These are phyloP conservation scores for Hipparchia semele DNA, from an alignment of 2,888 invertebrate species.

Conservation along the genomic window DNA sequence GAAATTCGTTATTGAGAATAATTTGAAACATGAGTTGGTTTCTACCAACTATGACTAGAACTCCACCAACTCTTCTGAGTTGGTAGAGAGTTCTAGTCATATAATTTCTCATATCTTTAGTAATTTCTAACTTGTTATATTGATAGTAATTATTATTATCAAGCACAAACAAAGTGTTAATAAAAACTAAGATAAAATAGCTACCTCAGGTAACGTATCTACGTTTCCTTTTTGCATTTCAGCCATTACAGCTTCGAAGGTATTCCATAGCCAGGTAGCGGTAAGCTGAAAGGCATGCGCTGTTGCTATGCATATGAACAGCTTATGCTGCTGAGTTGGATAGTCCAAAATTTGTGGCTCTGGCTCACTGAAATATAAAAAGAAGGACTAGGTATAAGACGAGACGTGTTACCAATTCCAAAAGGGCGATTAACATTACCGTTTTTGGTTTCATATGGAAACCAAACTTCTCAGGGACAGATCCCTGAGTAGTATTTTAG, in stretches of 20 bases:
- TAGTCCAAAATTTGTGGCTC: conserved; percentile 97
- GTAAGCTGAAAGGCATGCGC: conserved; percentile 89
- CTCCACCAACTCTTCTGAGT: no score
- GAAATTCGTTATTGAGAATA: no score
- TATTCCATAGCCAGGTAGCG: conserved; percentile 90
- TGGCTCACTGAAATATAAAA: conserved; percentile 54
- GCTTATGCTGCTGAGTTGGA: conserved; percentile 95
- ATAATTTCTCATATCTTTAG: no score
- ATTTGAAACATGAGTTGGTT: no score
- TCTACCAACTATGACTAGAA: no score
- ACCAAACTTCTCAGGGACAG: no score
- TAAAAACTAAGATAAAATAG: neutral
- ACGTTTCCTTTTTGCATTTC: conserved; percentile 91
- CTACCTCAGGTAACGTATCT: conserved; percentile 92
- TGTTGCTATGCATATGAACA: conserved; percentile 85
- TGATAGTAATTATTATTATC: no score
- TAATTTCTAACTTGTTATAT: no score
- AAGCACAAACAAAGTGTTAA: neutral
- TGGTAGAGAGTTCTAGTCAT: no score
- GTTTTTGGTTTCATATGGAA: no score
- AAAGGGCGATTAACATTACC: no score
- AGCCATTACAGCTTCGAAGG: conserved; percentile 88
- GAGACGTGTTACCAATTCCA: neutral
- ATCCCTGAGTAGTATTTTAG: no score
- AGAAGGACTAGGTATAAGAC: neutral